Evolutionary conservation across 1,140 invertebrate species (phyloP).

Genomic region (Nomia melanderi): DNA sequence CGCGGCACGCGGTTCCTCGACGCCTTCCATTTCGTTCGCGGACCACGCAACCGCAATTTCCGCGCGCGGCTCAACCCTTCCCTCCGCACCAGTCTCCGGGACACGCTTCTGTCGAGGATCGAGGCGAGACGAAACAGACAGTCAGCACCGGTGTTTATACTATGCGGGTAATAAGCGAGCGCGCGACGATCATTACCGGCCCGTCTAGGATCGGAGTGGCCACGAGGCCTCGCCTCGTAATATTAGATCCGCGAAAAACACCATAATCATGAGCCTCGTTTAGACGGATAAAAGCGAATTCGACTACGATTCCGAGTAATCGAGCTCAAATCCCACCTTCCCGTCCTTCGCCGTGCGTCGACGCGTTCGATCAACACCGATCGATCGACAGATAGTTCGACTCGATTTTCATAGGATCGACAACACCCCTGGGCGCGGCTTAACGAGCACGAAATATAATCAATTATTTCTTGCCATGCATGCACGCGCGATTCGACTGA

Average conservation of each 20-base stretch:
- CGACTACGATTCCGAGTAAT: slow-evolving; percentile 8
- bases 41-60: background rate
- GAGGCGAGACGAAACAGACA: slow-evolving; percentile 2
- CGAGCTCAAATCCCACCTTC: background rate
- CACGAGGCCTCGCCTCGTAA: slow-evolving; percentile 3
- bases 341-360: background rate
- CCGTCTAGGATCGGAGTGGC: background rate
- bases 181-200: slow-evolving; percentile 40
- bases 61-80: background rate
- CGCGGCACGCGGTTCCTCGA: background rate
- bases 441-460: background rate
- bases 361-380: too few species aligned
- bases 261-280: slow-evolving; percentile 21
- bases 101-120: background rate
- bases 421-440: background rate
- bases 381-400: background rate
- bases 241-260: slow-evolving; percentile 32
- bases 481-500: background rate
- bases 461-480: slow-evolving; percentile 6
- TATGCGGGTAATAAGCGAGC: slow-evolving; percentile 21
- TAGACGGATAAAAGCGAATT: background rate
- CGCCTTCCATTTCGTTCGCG: slow-evolving; percentile 2
- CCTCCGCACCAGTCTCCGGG: background rate
- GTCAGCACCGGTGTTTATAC: slow-evolving; percentile 35
- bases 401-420: background rate